Percentiles rank a stretch among this genome's conserved stretches.
Evolutionary conservation across 2,888 invertebrate genomes (phyloP).

Genomic region (Falcaria lacertinaria): DNA sequence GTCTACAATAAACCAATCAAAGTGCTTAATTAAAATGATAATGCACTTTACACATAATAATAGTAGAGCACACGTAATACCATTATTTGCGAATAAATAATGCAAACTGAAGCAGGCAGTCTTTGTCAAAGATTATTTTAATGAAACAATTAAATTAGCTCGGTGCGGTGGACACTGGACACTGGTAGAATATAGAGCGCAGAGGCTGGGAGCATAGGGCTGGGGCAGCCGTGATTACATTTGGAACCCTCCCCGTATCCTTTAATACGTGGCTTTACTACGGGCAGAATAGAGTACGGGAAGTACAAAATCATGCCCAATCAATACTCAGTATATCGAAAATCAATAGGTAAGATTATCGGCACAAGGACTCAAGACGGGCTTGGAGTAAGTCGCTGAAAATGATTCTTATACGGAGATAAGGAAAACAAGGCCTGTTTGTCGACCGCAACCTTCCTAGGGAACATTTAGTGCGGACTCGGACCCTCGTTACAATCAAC

Average conservation of each 20-base stretch:
- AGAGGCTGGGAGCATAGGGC: conserved; percentile 19
- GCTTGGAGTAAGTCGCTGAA: conserved; percentile 28
- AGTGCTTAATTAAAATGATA: too few relatives aligned
- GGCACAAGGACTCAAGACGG: conserved; percentile 30
- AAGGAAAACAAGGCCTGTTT: conserved; percentile 55
- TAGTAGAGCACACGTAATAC: too few relatives aligned
- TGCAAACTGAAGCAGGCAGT: conserved; percentile 45
- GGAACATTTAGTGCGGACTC: conserved; percentile 63
- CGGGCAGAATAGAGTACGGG: conserved; percentile 6
- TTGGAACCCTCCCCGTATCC: conserved; percentile 21
- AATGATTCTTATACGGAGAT: conserved; percentile 45
- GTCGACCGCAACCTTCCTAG: conserved; percentile 51
- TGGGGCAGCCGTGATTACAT: conserved; percentile 48
- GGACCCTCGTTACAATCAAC: conserved; percentile 72
- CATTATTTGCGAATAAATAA: conserved; percentile 16
- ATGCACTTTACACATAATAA: too few relatives aligned
- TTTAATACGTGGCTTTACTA: neutral
- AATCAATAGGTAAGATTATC: conserved; percentile 33
- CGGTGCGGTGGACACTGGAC: conserved; percentile 56
- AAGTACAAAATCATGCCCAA: conserved; percentile 15
- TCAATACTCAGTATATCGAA: conserved; percentile 32
- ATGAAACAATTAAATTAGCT: conserved; percentile 66
- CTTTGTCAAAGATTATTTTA: conserved; percentile 62
- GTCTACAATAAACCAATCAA: too few relatives aligned
- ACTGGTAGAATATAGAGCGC: conserved; percentile 57